Conservation (phyloP, 2,888 invertebrate species). For the Torymus auratus region DNA sequence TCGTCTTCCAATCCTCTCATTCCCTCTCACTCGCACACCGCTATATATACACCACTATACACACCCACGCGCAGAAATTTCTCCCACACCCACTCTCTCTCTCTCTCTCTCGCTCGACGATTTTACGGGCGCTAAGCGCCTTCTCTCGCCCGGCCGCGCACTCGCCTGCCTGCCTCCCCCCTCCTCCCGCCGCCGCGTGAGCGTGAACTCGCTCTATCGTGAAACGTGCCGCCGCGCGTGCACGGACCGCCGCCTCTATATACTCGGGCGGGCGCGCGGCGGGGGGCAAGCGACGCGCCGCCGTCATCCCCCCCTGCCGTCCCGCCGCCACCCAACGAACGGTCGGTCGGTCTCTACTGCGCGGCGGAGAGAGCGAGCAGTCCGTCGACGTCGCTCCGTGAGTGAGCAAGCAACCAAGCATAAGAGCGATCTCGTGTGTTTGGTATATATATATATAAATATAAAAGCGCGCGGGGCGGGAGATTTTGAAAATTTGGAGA, state of each 20-base stretch:
- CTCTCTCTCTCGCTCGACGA: slow-evolving; percentile 13
- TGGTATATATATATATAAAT: too few relatives aligned
- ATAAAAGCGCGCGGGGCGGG: too few relatives aligned
- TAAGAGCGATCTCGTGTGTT: not conserved
- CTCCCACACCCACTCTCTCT: slow-evolving; percentile 22
- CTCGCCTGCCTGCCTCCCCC: not conserved
- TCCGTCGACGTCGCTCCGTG: slow-evolving; percentile 72
- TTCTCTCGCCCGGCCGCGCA: slow-evolving; percentile 16
- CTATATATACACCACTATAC: too few relatives aligned
- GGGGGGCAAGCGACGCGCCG: slow-evolving; percentile 63
- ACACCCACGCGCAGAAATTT: not conserved
- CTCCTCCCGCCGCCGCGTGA: not conserved
- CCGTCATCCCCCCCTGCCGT: slow-evolving; percentile 55
- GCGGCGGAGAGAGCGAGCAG: slow-evolving; percentile 71
- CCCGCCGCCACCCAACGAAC: slow-evolving; percentile 47
- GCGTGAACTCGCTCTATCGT: slow-evolving; percentile 43
- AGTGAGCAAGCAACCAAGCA: slow-evolving; percentile 62
- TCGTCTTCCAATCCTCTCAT: too few relatives aligned
- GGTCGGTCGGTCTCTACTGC: too few relatives aligned
- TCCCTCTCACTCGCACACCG: too few relatives aligned
- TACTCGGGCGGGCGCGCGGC: slow-evolving; percentile 68
- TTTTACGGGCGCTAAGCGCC: slow-evolving; percentile 53
- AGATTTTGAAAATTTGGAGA: too few relatives aligned
- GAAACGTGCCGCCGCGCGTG: slow-evolving; percentile 52
- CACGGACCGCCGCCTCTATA: slow-evolving; percentile 56